Evolutionary conservation across 2,888 invertebrate genomes (phyloP).

Genomic region (Noctuana brunneofusca): DNA sequence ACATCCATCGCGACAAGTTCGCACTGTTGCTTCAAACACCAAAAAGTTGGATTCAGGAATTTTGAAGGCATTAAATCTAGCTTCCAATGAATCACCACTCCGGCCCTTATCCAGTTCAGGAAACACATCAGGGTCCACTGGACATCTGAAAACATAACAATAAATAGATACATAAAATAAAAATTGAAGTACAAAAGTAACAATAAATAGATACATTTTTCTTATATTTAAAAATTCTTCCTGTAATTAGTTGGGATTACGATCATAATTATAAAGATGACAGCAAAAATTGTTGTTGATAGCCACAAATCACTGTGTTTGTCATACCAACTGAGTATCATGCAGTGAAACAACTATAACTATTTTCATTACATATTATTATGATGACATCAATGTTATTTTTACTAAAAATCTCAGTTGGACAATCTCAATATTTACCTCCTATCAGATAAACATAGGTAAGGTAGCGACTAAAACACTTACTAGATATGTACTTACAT

Average conservation of each 20-base stretch:
- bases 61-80: conserved; percentile 96
- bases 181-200: too few species aligned
- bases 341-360: too few species aligned
- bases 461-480: too few species aligned
- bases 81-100: conserved; percentile 93
- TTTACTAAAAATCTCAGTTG: not conserved
- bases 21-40: conserved; percentile 95
- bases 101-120: conserved; percentile 94
- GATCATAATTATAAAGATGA: not conserved
- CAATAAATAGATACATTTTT: too few species aligned
- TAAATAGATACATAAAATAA: not conserved
- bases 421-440: not conserved
- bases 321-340: not conserved
- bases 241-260: not conserved
- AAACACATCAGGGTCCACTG: conserved; percentile 95
- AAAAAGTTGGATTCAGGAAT: conserved; percentile 97
- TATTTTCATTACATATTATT: not conserved
- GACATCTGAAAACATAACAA: conserved; percentile 85
- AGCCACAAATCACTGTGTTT: not conserved
- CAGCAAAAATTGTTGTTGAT: not conserved
- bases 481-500: too few species aligned
- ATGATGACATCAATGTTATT: not conserved
- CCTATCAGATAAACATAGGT: too few species aligned
- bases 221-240: too few species aligned
- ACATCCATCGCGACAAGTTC: conserved; percentile 94